These are phyloP conservation scores for Caenorhabditis remanei DNA, from an alignment of 1,140 invertebrate species.

Conservation along the genomic window DNA sequence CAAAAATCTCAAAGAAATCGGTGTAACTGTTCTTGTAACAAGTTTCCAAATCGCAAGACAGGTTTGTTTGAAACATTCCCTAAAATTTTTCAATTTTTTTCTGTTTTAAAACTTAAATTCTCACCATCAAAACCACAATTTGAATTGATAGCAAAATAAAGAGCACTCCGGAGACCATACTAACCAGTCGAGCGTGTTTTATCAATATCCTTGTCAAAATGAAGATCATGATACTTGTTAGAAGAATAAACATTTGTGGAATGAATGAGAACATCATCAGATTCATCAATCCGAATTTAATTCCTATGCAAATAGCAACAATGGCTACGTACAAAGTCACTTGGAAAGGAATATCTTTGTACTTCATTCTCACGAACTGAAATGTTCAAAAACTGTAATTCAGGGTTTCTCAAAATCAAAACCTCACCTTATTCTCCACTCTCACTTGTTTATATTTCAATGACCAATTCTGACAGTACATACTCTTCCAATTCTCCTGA, in stretches of 20 bases:
- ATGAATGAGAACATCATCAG: constrained; percentile 9
- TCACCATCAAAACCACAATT: constrained; percentile 47
- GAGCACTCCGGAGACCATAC: constrained; percentile 5
- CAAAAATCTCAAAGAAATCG: constrained; percentile 69
- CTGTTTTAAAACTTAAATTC: neutral
- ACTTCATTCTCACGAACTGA: constrained; percentile 67
- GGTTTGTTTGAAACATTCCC: constrained; percentile 21
- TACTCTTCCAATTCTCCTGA: constrained; percentile 63
- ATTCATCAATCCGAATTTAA: constrained; percentile 24
- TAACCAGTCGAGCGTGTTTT: constrained; percentile 14
- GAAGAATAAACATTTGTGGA: constrained; percentile 37
- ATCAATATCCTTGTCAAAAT: constrained; percentile 13
- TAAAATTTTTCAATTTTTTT: neutral
- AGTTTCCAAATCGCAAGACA: constrained; percentile 1
- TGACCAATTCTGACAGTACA: constrained; percentile 65
- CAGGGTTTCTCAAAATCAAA: neutral
- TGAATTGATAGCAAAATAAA: constrained; percentile 44
- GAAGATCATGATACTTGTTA: constrained; percentile 53
- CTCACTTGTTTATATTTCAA: constrained; percentile 63
- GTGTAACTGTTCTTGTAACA: constrained; percentile 26
- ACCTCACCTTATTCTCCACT: constrained; percentile 65
- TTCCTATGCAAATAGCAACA: constrained; percentile 8
- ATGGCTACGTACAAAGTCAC: constrained; percentile 12
- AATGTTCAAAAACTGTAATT: constrained; percentile 1
- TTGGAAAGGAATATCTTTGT: constrained; percentile 49